phyloP scores from a whole-genome alignment of 2,113 vertebrate genomes.

The Amia ocellicauda region DNA sequence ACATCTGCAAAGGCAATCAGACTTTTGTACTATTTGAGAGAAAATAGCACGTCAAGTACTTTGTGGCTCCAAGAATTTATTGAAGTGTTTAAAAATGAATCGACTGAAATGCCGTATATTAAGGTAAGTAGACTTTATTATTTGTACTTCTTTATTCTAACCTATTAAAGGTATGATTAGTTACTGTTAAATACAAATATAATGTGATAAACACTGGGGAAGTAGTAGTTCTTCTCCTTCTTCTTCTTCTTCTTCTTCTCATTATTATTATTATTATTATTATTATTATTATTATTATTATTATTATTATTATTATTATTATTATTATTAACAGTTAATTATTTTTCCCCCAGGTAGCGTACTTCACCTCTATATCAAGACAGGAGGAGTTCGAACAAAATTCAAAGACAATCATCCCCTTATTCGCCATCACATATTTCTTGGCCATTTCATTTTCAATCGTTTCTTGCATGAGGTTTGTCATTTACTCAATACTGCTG shows the following conservation, averaged over 20 bases:
- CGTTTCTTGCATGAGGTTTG: slow-evolving; percentile 75
- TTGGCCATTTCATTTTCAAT: slow-evolving; percentile 72
- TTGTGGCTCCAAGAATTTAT: slow-evolving; percentile 66
- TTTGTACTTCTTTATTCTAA: too few relatives aligned
- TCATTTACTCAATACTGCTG: too few relatives aligned
- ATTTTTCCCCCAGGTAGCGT: slow-evolving; percentile 63
- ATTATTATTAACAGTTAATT: too few relatives aligned
- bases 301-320: too few relatives aligned
- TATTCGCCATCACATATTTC: slow-evolving; percentile 71
- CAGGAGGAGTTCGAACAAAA: slow-evolving; percentile 74
- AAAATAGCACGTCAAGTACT: slow-evolving; percentile 22
- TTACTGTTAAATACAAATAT: too few relatives aligned
- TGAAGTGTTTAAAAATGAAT: slow-evolving; percentile 24
- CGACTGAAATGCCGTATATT: slow-evolving; percentile 9
- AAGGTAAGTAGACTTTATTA: slow-evolving; percentile 58
- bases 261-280: too few relatives aligned
- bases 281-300: too few relatives aligned
- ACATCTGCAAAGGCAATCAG: slow-evolving; percentile 55
- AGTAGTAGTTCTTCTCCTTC: too few relatives aligned
- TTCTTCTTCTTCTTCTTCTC: too few relatives aligned
- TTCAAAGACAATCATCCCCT: slow-evolving; percentile 52
- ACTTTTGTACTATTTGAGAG: slow-evolving; percentile 64
- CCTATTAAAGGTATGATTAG: too few relatives aligned
- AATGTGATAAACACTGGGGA: too few relatives aligned
- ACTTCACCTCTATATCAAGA: slow-evolving; percentile 74